These are phyloP conservation scores for Seira musarum DNA, from an alignment of 2,888 invertebrate species.

Conservation along the genomic window DNA sequence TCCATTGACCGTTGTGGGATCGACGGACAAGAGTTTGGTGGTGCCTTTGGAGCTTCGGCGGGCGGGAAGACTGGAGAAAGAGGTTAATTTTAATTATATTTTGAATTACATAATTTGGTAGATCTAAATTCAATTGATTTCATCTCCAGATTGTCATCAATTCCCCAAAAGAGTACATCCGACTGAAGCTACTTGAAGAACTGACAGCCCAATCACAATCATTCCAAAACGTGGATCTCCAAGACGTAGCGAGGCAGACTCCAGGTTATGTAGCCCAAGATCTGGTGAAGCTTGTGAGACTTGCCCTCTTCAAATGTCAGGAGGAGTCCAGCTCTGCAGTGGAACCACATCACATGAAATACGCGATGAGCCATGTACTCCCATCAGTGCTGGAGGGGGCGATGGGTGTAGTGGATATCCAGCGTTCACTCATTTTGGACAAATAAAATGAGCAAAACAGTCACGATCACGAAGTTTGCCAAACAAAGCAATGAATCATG, in stretches of 20 bases:
- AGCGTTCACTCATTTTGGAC: conserved; percentile 72
- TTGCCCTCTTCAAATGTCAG: conserved; percentile 70
- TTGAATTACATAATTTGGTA: no score
- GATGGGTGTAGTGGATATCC: conserved; percentile 73
- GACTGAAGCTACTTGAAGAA: conserved; percentile 72
- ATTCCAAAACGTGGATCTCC: conserved; percentile 55
- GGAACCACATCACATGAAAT: conserved; percentile 58
- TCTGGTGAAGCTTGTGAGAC: conserved; percentile 74
- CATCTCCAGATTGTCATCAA: conserved; percentile 42
- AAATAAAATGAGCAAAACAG: no score
- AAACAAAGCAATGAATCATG: no score
- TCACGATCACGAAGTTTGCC: no score
- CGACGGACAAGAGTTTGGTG: conserved; percentile 74
- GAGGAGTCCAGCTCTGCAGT: no score
- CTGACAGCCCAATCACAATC: conserved; percentile 50
- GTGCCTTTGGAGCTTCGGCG: conserved; percentile 75
- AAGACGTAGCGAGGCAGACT: conserved; percentile 73
- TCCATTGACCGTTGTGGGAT: conserved; percentile 74
- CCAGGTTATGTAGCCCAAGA: conserved; percentile 78
- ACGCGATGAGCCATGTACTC: conserved; percentile 71
- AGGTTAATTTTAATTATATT: no score
- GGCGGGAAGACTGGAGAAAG: conserved; percentile 76
- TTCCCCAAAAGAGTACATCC: conserved; percentile 70
- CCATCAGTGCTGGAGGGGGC: conserved; percentile 74
- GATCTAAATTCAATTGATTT: no score